A percentile compares a stretch with the other conserved stretches of the same genome.
These are phyloP conservation scores for Meles meles DNA, from an alignment of 2,113 vertebrate genomes.

Conservation along the genomic window DNA sequence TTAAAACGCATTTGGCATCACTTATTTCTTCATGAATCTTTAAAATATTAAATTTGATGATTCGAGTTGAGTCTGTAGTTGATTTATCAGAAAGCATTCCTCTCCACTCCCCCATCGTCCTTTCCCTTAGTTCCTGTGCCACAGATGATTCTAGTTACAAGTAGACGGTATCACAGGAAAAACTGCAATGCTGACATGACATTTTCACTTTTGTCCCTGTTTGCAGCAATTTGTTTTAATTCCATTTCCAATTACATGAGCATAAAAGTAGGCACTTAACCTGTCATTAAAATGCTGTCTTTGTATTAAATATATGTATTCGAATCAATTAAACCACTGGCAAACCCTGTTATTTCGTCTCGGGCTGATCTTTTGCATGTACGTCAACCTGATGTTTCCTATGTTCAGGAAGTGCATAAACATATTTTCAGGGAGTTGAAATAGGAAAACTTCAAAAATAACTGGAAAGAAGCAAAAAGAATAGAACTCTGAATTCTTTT, in stretches of 20 bases:
- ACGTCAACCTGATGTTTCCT: not conserved
- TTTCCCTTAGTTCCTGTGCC: not conserved
- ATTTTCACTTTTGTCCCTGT: not conserved
- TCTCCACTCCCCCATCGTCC: not conserved
- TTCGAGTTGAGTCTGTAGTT: slow-evolving; percentile 74
- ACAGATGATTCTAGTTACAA: slow-evolving; percentile 67
- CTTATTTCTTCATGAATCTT: slow-evolving; percentile 81
- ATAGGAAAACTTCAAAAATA: not conserved
- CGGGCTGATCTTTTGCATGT: not conserved
- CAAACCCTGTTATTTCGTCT: not conserved
- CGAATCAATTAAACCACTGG: not conserved
- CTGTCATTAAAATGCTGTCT: slow-evolving; percentile 42
- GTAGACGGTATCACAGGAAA: not conserved
- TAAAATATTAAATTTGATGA: slow-evolving; percentile 79
- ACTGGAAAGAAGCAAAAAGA: not conserved
- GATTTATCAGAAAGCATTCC: slow-evolving; percentile 71
- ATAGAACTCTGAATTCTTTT: not conserved
- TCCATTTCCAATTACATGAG: slow-evolving; percentile 19
- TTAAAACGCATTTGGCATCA: slow-evolving; percentile 82
- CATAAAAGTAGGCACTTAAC: not conserved
- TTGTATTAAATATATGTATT: slow-evolving; percentile 1
- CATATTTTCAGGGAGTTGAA: not conserved
- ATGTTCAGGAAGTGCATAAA: not conserved
- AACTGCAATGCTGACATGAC: slow-evolving; percentile 49
- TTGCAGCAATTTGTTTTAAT: slow-evolving; percentile 63